Conservation (phyloP, 2,888 invertebrate genomes). For the Cyrtodaria siliqua region DNA sequence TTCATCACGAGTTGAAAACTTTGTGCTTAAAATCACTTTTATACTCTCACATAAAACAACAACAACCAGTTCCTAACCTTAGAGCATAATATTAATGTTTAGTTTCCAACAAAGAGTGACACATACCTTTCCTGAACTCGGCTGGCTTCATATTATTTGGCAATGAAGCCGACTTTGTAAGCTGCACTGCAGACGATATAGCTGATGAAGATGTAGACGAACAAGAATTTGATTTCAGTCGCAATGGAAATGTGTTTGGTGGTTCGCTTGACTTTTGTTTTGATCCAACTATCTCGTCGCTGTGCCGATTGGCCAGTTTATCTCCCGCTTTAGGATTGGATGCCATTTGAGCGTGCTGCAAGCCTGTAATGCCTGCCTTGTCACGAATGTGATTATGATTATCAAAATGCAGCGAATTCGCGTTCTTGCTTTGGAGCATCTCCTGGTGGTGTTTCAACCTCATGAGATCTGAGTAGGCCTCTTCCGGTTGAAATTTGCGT, state of each 20-base stretch:
- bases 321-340: not conserved
- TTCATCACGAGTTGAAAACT: too few species aligned
- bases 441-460: constrained; percentile 70
- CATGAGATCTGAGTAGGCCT: constrained; percentile 67
- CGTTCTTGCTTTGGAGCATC: constrained; percentile 25
- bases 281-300: constrained; percentile 7
- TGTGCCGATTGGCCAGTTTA: not conserved
- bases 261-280: constrained; percentile 44
- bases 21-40: too few species aligned
- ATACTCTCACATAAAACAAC: too few species aligned
- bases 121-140: constrained; percentile 75
- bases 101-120: too few species aligned
- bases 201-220: constrained; percentile 47
- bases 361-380: not conserved
- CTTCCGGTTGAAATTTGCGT: constrained; percentile 62
- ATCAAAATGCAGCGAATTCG: not conserved
- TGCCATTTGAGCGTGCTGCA: not conserved
- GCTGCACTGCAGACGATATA: constrained; percentile 22
- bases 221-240: constrained; percentile 53
- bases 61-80: too few species aligned
- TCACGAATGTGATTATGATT: not conserved
- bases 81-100: too few species aligned
- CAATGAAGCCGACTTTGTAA: constrained; percentile 73
- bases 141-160: constrained; percentile 76
- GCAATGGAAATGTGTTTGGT: constrained; percentile 71